Conservation (phyloP, 1,140 invertebrate species). For the Thaumetopoea pityocampa region DNA sequence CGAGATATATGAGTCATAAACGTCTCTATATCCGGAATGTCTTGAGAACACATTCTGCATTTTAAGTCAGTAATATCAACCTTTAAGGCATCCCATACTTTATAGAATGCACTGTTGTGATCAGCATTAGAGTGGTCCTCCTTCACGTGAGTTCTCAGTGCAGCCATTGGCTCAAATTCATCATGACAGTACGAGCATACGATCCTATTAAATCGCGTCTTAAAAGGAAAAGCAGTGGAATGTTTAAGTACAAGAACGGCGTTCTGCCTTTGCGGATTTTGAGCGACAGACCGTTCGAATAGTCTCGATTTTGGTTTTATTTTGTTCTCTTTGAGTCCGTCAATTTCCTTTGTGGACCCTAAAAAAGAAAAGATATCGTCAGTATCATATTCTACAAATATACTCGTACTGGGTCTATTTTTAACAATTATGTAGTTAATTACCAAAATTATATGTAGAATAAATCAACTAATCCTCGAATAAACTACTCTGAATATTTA, state of each 20-base stretch:
- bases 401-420: constrained; percentile 3
- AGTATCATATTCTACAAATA: constrained; percentile 50
- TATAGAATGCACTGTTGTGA: constrained; percentile 61
- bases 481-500: no score
- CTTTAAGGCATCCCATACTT: constrained; percentile 58
- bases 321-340: constrained; percentile 54
- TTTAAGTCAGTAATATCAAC: constrained; percentile 59
- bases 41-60: constrained; percentile 46
- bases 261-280: constrained; percentile 63
- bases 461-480: no score
- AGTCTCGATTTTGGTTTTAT: constrained; percentile 64
- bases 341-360: constrained; percentile 57
- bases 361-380: constrained; percentile 68
- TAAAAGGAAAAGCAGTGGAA: constrained; percentile 63
- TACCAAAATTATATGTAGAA: no score
- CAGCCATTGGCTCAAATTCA: constrained; percentile 54
- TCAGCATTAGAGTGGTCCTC: constrained; percentile 47
- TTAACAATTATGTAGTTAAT: background rate
- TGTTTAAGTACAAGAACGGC: constrained; percentile 57
- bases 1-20: constrained; percentile 57
- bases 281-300: constrained; percentile 63
- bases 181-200: constrained; percentile 64
- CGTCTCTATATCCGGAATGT: constrained; percentile 40
- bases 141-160: constrained; percentile 52
- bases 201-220: constrained; percentile 64